Evolutionary conservation across 2,888 invertebrate species (phyloP), one percentile per base, ranked within the genome.

Genomic region (Gastrophysa polygoni): DNA sequence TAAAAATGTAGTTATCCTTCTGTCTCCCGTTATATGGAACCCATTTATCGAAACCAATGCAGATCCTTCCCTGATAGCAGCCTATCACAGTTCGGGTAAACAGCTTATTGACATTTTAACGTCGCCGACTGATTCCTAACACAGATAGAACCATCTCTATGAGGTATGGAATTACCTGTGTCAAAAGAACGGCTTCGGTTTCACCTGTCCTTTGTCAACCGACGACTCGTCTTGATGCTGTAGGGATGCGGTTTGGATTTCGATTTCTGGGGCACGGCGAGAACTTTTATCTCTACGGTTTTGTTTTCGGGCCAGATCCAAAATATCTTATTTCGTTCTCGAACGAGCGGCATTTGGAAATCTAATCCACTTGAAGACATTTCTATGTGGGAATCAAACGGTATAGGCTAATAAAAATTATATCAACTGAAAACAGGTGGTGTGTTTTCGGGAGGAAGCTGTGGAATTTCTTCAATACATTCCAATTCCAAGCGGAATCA

Each of bases 21-120:
- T 43, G 28, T 54, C 6, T 11, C 16, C 28, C n/a, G 38, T 21
- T 6, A 54, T 43, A 16, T 16, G 24, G 43, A 54, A 54, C 54
- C 49, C 50, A 59, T 56, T 50, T 52, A 38, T 52, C 57, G 28
- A 57, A 57, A 55, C 28, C 28, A 43, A 16, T 46, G 47, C 55
- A 57, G 59, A 54, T 64, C 50, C 63, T 55, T 24, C 62, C 64
- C 63, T 66, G 66, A 61, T 63, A 63, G 54, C 59, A 52, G 44
- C 59, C 55, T 61, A 66, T 67, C 66, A 67, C 66, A 46, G 50
- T 61, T 60, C 61, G 68, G 68, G 68, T 69, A 69, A 68, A 64
- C 78, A 79, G 77, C 80, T 81, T 81, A 80, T 80, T 80, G 81
- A 81, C 81, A 78, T 80, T 79, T 79, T 78, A 76, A 73, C 75